Percentiles rank a stretch among this genome's conserved stretches.
These are phyloP conservation scores for Mico argentatus DNA, from an alignment of 2,797 vertebrate species.

Conservation along the genomic window DNA sequence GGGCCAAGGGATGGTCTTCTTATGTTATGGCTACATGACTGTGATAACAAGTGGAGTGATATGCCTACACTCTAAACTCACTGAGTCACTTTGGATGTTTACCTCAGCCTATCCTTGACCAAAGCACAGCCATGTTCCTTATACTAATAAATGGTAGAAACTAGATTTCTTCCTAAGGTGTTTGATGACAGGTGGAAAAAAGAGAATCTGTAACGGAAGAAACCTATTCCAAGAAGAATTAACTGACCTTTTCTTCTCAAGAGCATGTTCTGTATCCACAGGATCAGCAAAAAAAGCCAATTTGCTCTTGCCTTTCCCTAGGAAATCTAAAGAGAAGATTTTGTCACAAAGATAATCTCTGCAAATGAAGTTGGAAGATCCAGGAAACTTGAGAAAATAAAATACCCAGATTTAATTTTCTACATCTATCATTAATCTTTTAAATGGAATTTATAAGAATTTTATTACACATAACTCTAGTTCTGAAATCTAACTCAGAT, in stretches of 20 bases:
- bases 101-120: not conserved
- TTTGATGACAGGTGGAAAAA: not conserved
- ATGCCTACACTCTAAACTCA: not conserved
- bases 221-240: not conserved
- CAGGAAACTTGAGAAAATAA: constrained; percentile 60
- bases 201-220: not conserved
- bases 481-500: constrained; percentile 72
- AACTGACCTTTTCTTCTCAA: not conserved
- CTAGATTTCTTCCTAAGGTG: not conserved
- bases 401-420: constrained; percentile 70
- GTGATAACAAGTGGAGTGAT: not conserved
- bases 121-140: not conserved
- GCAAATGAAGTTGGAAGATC: constrained; percentile 62
- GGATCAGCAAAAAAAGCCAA: not conserved
- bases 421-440: constrained; percentile 64
- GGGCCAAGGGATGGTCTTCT: not conserved
- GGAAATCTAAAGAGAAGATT: constrained; percentile 1
- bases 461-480: constrained; percentile 76
- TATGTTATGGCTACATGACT: not conserved
- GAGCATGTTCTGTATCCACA: not conserved
- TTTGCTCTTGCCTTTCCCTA: not conserved
- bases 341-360: constrained; percentile 40
- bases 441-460: constrained; percentile 72
- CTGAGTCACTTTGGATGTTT: not conserved
- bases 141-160: not conserved